Evolutionary conservation across 2,113 vertebrate species (phyloP).

Genomic region (Petrocephalus zakoni): DNA sequence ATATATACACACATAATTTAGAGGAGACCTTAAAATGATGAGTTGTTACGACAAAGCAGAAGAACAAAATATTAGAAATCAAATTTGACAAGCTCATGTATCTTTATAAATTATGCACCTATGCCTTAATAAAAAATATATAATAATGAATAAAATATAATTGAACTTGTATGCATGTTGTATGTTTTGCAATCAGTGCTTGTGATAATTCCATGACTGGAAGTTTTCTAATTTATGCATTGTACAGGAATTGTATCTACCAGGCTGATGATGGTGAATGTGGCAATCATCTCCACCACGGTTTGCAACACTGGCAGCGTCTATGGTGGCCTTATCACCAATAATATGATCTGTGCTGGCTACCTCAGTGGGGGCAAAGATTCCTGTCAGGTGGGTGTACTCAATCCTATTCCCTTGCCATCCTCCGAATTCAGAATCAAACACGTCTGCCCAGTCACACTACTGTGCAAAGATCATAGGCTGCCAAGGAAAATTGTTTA

Average conservation of each 20-base stretch:
- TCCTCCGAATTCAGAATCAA: neutral
- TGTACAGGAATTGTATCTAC: slow-evolving; percentile 60
- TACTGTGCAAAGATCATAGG: neutral
- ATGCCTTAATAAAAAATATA: neutral
- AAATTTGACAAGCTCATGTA: neutral
- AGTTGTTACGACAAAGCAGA: neutral
- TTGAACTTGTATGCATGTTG: neutral
- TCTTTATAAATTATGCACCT: neutral
- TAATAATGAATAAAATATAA: neutral
- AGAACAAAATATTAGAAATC: neutral
- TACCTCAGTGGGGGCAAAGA: slow-evolving; percentile 74
- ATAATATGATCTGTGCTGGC: slow-evolving; percentile 83
- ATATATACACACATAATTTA: neutral
- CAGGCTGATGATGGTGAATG: slow-evolving; percentile 69
- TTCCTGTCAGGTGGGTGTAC: slow-evolving; percentile 76
- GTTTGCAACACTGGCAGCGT: slow-evolving; percentile 67
- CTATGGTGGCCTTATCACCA: slow-evolving; percentile 67
- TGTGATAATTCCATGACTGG: neutral
- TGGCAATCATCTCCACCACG: slow-evolving; percentile 65
- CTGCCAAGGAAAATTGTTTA: neutral
- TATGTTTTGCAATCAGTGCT: neutral
- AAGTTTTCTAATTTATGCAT: neutral
- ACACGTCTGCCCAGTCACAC: neutral
- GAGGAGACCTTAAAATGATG: no score
- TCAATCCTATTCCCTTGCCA: neutral